Evolutionary conservation across 2,888 invertebrate species (phyloP), one percentile per base, ranked within the genome.

Genomic region (Philereme vetulata): DNA sequence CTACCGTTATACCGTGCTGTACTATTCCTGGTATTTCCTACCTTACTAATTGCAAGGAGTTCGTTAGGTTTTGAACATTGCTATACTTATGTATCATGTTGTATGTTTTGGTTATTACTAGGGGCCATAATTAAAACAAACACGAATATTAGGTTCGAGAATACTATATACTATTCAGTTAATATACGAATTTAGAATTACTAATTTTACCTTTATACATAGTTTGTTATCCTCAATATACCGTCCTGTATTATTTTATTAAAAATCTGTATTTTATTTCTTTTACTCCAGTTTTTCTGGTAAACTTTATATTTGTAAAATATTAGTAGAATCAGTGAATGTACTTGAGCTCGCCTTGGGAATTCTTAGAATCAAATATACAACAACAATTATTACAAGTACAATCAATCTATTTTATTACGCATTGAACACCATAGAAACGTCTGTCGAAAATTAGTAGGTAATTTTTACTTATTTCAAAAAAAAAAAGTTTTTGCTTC

Each of bases 301-400:
- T 11, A 33, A 33, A 33, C 9, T 46, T 51, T 42, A 9, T 50
- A 33, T n/a, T 7, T 6, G 44, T 51, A 43, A 43, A 44, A 51
- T 44, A 51, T 51, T 43, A 51, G 65, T 62, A 57, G 45, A 51
- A 40, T 45, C 9, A 51, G 56, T 36, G 45, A 45, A 45, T 5
- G 36, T 11, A 36, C 45, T 52, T 64, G 67, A 70, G 67, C 57
- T 57, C 46, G 34, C 21, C 10, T 21, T 8, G 57, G 52, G 55
- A 55, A 58, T 72, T 73, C 71, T 64, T 21, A 58, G 60, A 70
- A 65, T 35, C 43, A 7, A 66, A 67, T 65, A 21, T 21, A 21
- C 21, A 21, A 21, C 21, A 21, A 21, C 21, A 21, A 21, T 1
- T 72, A 66, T 67, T 4, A 44, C 44, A 44, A 21, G 44, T 44